Evolutionary conservation across 2,888 invertebrate species (phyloP).

Genomic region (Spodoptera picta): DNA sequence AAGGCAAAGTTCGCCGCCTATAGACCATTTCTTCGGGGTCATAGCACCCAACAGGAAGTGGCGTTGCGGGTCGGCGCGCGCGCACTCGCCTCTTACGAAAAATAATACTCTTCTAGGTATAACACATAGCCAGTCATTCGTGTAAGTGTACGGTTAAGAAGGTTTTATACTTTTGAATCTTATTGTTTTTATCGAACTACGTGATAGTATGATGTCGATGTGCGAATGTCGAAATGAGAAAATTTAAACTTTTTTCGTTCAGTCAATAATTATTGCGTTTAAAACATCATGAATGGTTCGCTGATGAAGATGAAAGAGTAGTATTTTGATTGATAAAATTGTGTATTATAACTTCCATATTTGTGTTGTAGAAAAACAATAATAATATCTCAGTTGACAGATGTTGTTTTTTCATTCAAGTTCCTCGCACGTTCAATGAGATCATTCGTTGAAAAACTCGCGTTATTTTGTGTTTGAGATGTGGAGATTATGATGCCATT

Average conservation of each 20-base stretch:
- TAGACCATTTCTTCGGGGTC: slow-evolving; percentile 86
- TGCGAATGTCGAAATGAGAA: slow-evolving; percentile 18
- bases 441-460: slow-evolving; percentile 41
- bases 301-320: slow-evolving; percentile 26
- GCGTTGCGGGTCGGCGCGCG: slow-evolving; percentile 84
- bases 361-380: slow-evolving; percentile 44
- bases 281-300: slow-evolving; percentile 12
- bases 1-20: slow-evolving; percentile 76
- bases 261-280: slow-evolving; percentile 9
- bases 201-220: slow-evolving; percentile 38
- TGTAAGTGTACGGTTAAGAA: slow-evolving; percentile 68
- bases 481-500: slow-evolving; percentile 11
- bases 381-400: slow-evolving; percentile 37
- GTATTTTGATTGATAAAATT: slow-evolving; percentile 40
- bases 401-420: slow-evolving; percentile 34
- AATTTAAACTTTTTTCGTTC: slow-evolving; percentile 5
- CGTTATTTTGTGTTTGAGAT: slow-evolving; percentile 8
- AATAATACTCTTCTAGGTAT: slow-evolving; percentile 82
- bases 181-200: slow-evolving; percentile 50
- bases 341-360: slow-evolving; percentile 23
- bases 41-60: slow-evolving; percentile 87
- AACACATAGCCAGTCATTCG: slow-evolving; percentile 77
- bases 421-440: slow-evolving; percentile 19
- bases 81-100: slow-evolving; percentile 83
- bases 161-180: slow-evolving; percentile 50